Evolutionary conservation across 2,888 invertebrate genomes (phyloP), one percentile per base, ranked within the genome.

Genomic region (Drosophila rubida): DNA sequence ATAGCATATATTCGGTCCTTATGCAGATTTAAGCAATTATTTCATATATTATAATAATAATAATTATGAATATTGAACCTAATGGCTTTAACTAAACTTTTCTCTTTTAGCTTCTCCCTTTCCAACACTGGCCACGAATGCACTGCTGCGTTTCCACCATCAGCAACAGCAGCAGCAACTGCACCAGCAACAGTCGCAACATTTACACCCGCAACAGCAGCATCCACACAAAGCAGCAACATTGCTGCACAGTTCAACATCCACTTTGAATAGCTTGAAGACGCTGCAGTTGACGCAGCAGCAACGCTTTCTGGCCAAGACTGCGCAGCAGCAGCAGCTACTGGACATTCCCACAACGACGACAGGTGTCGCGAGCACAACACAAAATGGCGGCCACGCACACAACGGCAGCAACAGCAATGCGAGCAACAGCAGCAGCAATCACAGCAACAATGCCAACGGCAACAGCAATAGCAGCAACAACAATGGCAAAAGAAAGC

Each of bases 401-500:
- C 51, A 44, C 54, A 73, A 37, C 64, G 67, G 41, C 61, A 65
- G 27, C 54, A 22, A n/a, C 57, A 58, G 16, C 32, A 14, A 13
- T 35, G 51, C n/a, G 25, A 54, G 7, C 49, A 61, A 27, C 61
- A 73, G 8, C 44, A 48, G 23, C 45, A 60, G 32, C 45, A 13
- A 16, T 59, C 48, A 8, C 50, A 44, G 8, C 48, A 39, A 27
- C 51, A 66, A 27, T 14, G 6, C 19, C 48, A 37, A 23, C 14
- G 27, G 22, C 7, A 30, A 23, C 5, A 30, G 2, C 45, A 59
- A n/a, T 19, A 25, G 11, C 49, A 58, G n/a, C 59, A 69, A 53
- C 50, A 67, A 53, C 68, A 70, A 72, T 69, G 90, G 89, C 30
- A 96, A 97, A 89, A 93, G 97, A 63, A 98, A 98, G 90, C 94